Percentiles rank a stretch among this genome's conserved stretches.
phyloP scores from a whole-genome alignment of 2,797 vertebrate genomes.

The Carduelis carduelis region DNA sequence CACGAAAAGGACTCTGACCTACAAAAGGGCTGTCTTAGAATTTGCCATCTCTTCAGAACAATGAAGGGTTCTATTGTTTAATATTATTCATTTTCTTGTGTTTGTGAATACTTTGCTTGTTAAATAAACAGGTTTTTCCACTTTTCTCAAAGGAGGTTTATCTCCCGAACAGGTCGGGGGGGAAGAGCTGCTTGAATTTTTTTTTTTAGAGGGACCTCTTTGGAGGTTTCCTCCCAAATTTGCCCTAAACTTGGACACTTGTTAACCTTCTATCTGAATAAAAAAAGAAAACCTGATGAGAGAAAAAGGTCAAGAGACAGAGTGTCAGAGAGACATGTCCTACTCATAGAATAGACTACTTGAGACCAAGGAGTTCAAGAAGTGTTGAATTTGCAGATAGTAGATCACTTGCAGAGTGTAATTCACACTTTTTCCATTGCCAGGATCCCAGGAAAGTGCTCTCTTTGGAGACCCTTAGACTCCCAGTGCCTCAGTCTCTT shows the following conservation, averaged over 20 bases:
- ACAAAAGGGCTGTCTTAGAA: background rate
- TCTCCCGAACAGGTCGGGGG: fast-evolving
- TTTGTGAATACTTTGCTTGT: background rate
- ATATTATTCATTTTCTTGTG: background rate
- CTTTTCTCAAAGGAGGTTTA: background rate
- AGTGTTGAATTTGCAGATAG: background rate
- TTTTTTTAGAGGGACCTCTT: background rate
- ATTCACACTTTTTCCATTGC: background rate
- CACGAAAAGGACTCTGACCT: background rate
- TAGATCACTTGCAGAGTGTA: background rate
- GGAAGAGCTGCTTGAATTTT: background rate
- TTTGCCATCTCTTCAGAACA: background rate
- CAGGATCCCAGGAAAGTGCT: background rate
- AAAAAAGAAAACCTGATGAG: background rate
- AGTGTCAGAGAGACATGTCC: background rate
- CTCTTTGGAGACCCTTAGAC: background rate
- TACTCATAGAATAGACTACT: background rate
- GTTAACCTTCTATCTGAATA: background rate
- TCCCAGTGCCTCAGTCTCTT: background rate
- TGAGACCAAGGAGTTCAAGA: background rate
- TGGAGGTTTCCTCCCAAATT: background rate
- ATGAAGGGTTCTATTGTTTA: background rate
- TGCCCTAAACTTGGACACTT: background rate
- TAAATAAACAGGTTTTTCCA: background rate
- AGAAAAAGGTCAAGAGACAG: background rate